Conservation (phyloP, 2,888 invertebrate genomes). For the Anticlea derivata region DNA sequence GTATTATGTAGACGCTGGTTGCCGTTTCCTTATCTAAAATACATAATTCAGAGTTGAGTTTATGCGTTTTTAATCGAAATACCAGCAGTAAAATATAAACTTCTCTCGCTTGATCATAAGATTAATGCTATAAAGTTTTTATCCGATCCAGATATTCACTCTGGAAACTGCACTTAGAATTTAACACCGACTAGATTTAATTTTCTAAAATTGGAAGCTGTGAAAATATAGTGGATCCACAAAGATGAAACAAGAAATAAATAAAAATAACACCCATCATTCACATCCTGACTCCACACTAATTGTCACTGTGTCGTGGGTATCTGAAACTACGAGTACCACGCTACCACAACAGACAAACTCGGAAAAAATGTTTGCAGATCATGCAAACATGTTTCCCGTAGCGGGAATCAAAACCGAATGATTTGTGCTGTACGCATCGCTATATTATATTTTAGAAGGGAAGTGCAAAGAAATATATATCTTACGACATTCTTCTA, state of each 20-base stretch:
- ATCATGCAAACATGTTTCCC: no score
- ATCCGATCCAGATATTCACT: not conserved
- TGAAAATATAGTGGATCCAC: not conserved
- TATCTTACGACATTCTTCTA: not conserved
- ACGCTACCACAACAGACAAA: no score
- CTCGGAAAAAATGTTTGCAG: no score
- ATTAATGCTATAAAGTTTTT: conserved; percentile 10
- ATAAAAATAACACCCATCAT: no score
- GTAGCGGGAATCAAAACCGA: no score
- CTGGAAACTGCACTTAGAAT: not conserved
- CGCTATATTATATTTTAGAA: no score
- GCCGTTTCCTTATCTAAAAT: conserved; percentile 60
- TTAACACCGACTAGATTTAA: not conserved
- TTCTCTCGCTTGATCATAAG: not conserved
- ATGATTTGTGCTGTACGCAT: no score
- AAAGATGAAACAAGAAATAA: no score
- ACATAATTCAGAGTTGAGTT: conserved; percentile 36
- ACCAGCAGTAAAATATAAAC: conserved; percentile 10
- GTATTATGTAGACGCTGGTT: conserved; percentile 53
- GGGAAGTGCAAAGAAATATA: no score
- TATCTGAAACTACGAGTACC: no score
- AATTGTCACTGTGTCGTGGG: no score
- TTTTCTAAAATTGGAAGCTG: not conserved
- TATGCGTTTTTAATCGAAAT: conserved; percentile 36
- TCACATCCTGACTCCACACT: no score